These are phyloP conservation scores for Caranx melampygus DNA, from an alignment of 2,113 vertebrate genomes.

Conservation along the genomic window DNA sequence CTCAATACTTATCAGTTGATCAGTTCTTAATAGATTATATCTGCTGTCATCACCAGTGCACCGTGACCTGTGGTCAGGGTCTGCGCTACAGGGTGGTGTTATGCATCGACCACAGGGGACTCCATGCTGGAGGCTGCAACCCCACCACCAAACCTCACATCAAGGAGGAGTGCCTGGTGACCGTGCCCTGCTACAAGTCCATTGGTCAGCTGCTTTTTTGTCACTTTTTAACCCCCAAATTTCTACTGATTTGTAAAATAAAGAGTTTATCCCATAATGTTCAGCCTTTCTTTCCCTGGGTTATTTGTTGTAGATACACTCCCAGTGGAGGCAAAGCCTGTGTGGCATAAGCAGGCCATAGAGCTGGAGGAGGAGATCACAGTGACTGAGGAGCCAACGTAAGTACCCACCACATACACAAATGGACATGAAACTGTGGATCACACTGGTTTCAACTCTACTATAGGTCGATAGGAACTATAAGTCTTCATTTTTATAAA, in stretches of 20 bases:
- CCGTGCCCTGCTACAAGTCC: constrained; percentile 95
- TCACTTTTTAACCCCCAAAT: not conserved
- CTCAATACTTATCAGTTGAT: not conserved
- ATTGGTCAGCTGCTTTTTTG: constrained; percentile 80
- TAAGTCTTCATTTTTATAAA: too few relatives aligned
- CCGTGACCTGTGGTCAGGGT: constrained; percentile 96
- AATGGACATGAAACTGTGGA: not conserved
- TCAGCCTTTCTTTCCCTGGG: not conserved
- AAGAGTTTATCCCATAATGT: not conserved
- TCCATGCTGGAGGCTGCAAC: constrained; percentile 95
- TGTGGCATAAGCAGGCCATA: constrained; percentile 96
- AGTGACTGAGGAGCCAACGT: constrained; percentile 93
- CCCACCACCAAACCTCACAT: constrained; percentile 95
- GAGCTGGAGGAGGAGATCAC: constrained; percentile 91
- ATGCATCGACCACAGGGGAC: constrained; percentile 94
- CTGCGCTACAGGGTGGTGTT: constrained; percentile 96
- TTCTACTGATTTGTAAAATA: not conserved
- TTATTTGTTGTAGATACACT: constrained; percentile 86
- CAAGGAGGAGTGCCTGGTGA: constrained; percentile 94
- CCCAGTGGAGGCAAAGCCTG: constrained; percentile 93
- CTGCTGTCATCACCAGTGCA: constrained; percentile 86
- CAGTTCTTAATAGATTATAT: not conserved
- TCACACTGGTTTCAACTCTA: not conserved
- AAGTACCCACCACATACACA: constrained; percentile 75
- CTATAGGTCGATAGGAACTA: not conserved